Conservation (phyloP, 2,797 vertebrate genomes). For the Centropyge bicolor region DNA sequence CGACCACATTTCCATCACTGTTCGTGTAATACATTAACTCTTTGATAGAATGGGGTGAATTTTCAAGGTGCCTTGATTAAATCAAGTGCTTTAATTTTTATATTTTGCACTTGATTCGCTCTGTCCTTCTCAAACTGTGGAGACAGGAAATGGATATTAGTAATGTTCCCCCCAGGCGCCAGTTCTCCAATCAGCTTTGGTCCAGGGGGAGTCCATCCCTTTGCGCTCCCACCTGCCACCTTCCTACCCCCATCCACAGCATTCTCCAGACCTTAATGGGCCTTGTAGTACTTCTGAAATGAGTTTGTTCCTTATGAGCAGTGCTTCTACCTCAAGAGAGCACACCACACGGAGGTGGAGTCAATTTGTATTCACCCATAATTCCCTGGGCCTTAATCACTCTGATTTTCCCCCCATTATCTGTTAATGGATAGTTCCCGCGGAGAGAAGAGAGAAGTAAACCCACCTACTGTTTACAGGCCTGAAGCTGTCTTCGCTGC, state of each 20-base stretch:
- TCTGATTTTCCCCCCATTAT: slow-evolving; percentile 94
- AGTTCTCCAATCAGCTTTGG: slow-evolving; percentile 82
- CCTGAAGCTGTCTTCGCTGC: slow-evolving; percentile 82
- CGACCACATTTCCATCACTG: slow-evolving; percentile 89
- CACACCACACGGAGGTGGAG: slow-evolving; percentile 86
- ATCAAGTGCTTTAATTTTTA: slow-evolving; percentile 74
- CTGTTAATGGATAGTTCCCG: slow-evolving; percentile 98
- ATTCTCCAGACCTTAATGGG: slow-evolving; percentile 79
- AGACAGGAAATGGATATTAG: slow-evolving; percentile 81
- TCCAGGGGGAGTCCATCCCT: slow-evolving; percentile 83
- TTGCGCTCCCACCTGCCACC: slow-evolving; percentile 78
- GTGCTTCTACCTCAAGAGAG: slow-evolving; percentile 81
- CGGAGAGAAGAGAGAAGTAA: slow-evolving; percentile 87
- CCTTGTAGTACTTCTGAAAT: slow-evolving; percentile 80
- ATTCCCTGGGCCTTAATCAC: slow-evolving; percentile 95
- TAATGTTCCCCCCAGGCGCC: slow-evolving; percentile 74
- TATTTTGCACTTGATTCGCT: slow-evolving; percentile 76
- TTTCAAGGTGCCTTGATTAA: slow-evolving; percentile 67
- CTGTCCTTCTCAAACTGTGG: slow-evolving; percentile 70
- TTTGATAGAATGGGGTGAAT: slow-evolving; percentile 63
- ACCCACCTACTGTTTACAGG: slow-evolving; percentile 89
- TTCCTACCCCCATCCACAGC: slow-evolving; percentile 70
- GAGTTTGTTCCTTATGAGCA: slow-evolving; percentile 82
- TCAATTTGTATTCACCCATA: slow-evolving; percentile 94
- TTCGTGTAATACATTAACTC: slow-evolving; percentile 84